Conservation (phyloP, 2,113 vertebrate species). For the Engystomops pustulosus region DNA sequence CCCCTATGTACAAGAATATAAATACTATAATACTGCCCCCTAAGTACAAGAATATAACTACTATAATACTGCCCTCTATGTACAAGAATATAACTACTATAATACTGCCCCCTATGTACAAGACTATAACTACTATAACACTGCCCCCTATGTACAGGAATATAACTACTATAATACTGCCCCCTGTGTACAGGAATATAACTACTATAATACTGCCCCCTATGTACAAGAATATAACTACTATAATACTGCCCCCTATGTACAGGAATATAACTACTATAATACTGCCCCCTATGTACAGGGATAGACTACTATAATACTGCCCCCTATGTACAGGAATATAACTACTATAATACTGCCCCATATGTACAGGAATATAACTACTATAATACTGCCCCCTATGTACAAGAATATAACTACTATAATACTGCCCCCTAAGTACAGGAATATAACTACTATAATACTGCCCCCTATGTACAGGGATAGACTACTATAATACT, state of each 20-base stretch:
- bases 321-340: not conserved
- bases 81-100: conserved; percentile 7
- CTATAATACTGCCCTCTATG: not conserved
- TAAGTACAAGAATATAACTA: not conserved
- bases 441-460: not conserved
- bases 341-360: not conserved
- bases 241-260: too few species aligned
- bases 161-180: not conserved
- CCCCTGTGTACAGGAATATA: too few species aligned
- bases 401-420: not conserved
- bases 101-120: not conserved
- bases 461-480: not conserved
- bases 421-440: not conserved
- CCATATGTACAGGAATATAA: not conserved
- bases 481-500: not conserved
- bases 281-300: too few species aligned
- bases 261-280: too few species aligned
- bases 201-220: too few species aligned
- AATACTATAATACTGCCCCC: too few species aligned
- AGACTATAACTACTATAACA: too few species aligned
- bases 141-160: not conserved
- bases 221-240: too few species aligned
- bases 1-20: too few species aligned
- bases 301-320: not conserved
- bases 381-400: not conserved